A percentile compares a stretch with the other conserved stretches of the same genome.
Evolutionary conservation across 2,888 invertebrate genomes (phyloP).

Genomic region (Disparrhopalites patrizii): DNA sequence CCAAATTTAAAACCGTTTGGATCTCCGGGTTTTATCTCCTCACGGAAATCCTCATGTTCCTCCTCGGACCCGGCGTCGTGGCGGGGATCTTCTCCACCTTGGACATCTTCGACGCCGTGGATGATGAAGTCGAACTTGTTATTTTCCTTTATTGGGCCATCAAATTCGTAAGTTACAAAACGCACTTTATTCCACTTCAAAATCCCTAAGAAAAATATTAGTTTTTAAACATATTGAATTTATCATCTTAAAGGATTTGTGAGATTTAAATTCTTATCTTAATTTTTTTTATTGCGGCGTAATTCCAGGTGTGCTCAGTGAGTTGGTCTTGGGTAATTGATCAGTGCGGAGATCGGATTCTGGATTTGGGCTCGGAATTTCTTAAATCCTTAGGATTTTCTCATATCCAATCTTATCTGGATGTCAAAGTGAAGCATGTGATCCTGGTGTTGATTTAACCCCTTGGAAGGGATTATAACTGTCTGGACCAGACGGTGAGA

Average conservation of each 20-base stretch:
- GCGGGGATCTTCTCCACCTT: not conserved
- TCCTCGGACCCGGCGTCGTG: not conserved
- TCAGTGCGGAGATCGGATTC: not conserved
- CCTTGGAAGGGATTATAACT: not conserved
- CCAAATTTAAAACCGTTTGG: not conserved
- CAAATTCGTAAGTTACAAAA: not conserved
- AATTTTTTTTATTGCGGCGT: no score
- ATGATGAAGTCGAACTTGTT: not conserved
- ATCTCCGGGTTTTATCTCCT: not conserved
- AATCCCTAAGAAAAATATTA: no score
- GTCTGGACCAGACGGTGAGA: not conserved
- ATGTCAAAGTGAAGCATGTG: not conserved
- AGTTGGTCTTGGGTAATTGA: not conserved
- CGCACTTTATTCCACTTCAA: no score
- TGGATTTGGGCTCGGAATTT: not conserved
- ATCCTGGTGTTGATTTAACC: not conserved
- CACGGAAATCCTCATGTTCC: not conserved
- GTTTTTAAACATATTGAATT: not conserved
- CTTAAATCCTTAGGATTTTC: not conserved
- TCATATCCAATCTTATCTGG: not conserved
- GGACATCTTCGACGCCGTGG: not conserved
- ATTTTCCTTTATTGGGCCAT: not conserved
- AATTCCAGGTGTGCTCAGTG: not conserved
- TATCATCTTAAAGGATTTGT: not conserved
- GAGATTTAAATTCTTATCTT: no score